A percentile compares a stretch with the other conserved stretches of the same genome.
Evolutionary conservation across 2,113 vertebrate species (phyloP).

Genomic region (Chloropsis hardwickii): DNA sequence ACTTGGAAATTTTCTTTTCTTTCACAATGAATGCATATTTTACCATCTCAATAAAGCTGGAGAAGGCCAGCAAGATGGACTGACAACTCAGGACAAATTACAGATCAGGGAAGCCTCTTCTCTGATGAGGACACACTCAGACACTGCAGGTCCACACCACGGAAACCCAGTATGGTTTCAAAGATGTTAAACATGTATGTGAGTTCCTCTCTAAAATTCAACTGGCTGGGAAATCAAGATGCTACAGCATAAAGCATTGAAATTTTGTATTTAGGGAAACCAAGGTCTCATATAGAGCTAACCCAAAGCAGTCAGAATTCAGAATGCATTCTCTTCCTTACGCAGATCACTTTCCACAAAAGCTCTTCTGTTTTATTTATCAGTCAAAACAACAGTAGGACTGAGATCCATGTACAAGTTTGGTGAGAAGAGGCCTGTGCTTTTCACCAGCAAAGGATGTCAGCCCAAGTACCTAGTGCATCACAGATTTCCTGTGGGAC

Average conservation of each 20-base stretch:
- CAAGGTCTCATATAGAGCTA: background rate
- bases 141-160: background rate
- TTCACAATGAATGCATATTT: background rate
- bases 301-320: background rate
- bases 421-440: background rate
- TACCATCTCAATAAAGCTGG: background rate
- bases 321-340: background rate
- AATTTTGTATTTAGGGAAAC: background rate
- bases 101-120: background rate
- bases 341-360: accelerated
- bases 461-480: background rate
- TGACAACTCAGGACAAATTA: background rate
- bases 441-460: background rate
- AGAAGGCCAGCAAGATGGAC: background rate
- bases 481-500: background rate
- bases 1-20: background rate
- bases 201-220: background rate
- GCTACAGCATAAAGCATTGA: background rate
- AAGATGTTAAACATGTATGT: background rate
- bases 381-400: background rate
- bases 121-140: background rate
- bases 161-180: background rate
- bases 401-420: background rate
- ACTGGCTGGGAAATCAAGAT: background rate
- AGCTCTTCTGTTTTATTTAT: background rate